A percentile compares a stretch with the other conserved stretches of the same genome.
phyloP scores from a whole-genome alignment of 2,113 vertebrate genomes.

The Alouatta palliata region DNA sequence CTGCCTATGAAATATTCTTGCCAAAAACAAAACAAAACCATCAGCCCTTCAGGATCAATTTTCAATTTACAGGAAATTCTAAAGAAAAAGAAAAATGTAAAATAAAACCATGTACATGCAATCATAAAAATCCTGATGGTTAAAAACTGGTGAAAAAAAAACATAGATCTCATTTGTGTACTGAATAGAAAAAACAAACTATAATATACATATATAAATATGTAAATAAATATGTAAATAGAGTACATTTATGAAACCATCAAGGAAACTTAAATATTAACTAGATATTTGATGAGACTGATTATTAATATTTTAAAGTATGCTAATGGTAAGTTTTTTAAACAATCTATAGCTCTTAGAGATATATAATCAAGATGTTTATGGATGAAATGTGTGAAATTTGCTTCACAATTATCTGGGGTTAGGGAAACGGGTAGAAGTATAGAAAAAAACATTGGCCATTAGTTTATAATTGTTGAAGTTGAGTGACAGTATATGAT shows the following conservation, averaged over 20 bases:
- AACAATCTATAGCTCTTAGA: neutral
- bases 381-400: neutral
- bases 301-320: constrained; percentile 12
- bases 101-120: neutral
- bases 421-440: neutral
- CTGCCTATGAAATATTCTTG: neutral
- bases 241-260: neutral
- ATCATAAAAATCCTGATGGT: neutral
- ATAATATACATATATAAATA: neutral
- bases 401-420: neutral
- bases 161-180: neutral
- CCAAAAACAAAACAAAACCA: neutral
- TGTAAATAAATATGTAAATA: neutral
- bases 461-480: neutral
- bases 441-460: neutral
- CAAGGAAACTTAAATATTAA: neutral
- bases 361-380: neutral
- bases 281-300: neutral
- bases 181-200: neutral
- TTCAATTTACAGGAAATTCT: neutral
- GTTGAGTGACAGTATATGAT: neutral
- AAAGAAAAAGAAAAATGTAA: neutral
- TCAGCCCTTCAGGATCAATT: neutral
- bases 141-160: neutral
- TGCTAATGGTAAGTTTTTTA: neutral